These are phyloP conservation scores for Bucco capensis DNA, from an alignment of 2,113 vertebrate species.

Conservation along the genomic window DNA sequence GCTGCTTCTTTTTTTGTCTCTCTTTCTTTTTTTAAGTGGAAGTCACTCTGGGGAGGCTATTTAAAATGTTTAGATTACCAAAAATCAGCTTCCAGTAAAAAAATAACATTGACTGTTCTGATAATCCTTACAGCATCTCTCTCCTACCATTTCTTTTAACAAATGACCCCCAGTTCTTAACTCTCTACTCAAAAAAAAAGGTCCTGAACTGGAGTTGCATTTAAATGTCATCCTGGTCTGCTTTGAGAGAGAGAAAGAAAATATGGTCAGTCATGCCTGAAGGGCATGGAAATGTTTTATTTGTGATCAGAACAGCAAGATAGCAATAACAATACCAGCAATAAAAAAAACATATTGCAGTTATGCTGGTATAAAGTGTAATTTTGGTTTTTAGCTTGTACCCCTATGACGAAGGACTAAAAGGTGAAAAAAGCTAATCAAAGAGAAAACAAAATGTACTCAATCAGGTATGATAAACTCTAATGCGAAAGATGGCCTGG, in stretches of 20 bases:
- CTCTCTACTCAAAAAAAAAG: background rate
- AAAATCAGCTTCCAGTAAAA: background rate
- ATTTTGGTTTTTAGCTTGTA: background rate
- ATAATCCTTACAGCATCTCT: background rate
- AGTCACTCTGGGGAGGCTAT: background rate
- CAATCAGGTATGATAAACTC: background rate
- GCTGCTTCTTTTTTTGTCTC: background rate
- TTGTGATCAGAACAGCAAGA: background rate
- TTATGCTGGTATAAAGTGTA: background rate
- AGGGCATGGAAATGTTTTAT: background rate
- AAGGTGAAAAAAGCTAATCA: background rate
- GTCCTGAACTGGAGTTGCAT: background rate
- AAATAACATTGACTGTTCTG: background rate
- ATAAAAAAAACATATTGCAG: background rate
- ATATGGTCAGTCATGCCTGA: background rate
- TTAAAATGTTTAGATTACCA: background rate
- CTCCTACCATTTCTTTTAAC: background rate
- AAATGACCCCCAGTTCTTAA: background rate
- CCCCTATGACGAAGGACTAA: background rate
- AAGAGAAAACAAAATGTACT: background rate
- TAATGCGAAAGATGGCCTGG: accelerated
- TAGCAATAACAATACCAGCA: background rate
- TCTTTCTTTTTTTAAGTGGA: background rate
- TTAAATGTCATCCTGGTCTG: background rate
- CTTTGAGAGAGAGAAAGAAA: background rate